Percentiles rank a stretch among this genome's conserved stretches.
These are phyloP conservation scores for Acropternis orthonyx DNA, from an alignment of 2,797 vertebrate genomes.

Conservation along the genomic window DNA sequence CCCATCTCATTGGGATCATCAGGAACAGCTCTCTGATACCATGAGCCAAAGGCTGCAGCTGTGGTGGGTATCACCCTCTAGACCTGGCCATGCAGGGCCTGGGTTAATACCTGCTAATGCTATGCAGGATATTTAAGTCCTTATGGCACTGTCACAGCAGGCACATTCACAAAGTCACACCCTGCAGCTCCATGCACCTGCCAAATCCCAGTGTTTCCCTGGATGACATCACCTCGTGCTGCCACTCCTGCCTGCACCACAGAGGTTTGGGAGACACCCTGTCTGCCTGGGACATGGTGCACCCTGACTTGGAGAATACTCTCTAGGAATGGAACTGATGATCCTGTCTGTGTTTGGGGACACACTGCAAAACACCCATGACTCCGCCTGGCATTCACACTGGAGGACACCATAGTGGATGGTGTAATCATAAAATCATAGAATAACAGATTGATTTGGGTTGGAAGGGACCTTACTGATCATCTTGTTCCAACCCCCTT, in stretches of 20 bases:
- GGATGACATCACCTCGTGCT: fast-evolving
- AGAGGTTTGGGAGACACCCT: neutral
- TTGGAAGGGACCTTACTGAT: neutral
- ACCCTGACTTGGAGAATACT: neutral
- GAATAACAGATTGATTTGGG: neutral
- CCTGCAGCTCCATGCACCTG: neutral
- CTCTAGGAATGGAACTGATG: fast-evolving
- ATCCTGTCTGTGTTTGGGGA: fast-evolving
- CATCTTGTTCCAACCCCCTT: neutral
- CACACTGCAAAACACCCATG: fast-evolving
- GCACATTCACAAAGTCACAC: fast-evolving
- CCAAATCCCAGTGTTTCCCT: neutral
- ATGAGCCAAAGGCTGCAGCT: neutral
- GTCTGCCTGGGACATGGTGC: neutral
- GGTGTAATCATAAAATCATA: neutral
- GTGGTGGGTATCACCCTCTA: neutral
- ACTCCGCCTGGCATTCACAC: fast-evolving
- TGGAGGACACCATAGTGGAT: no score
- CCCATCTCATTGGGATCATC: neutral
- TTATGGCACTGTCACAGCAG: fast-evolving
- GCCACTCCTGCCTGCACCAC: neutral
- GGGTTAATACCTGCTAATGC: fast-evolving
- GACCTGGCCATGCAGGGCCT: neutral
- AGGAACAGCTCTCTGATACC: neutral
- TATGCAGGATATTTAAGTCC: neutral